Evolutionary conservation across 2,113 vertebrate genomes (phyloP), one percentile per base, ranked within the genome.

Genomic region (Benthochromis sp.): DNA sequence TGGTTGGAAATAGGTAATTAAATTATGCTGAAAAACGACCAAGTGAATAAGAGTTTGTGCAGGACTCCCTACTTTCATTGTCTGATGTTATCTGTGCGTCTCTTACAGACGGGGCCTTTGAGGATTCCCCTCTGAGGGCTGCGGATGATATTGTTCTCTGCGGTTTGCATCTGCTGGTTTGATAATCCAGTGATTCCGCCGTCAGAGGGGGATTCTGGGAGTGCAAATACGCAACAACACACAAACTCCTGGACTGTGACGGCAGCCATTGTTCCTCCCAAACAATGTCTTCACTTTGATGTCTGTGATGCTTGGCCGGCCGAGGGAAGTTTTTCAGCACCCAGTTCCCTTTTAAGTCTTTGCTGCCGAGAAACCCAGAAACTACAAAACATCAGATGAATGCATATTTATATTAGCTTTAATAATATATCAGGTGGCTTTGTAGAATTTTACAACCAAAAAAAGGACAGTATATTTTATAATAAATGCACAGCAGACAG

Each of bases 231-330:
- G 95, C 94, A 94, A 97, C 96, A 97, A 81, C 92, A 96, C 95
- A 97, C 96, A 86, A 96, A 97, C 97, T 96, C 96, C 96, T 96
- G 95, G 96, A 97, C 97, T 97, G 97, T 97, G 97, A 98, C 96
- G 92, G 95, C 6, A 92, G 92, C 95, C 97, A 98, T 98, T 99
- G 98, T 98, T 98, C 97, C 96, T 95, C 95, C 85, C 97, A 97
- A 98, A 97, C 94, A 97, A 97, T 97, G 96, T 98, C 97, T 97
- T 98, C 97, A 98, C 97, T 98, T 97, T 97, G 97, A 98, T 97
- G 96, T 97, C 57, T 85, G 96, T 94, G 96, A 97, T 96, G 95
- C 95, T 92, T 93, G 94, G 93, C 90, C 91, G 91, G 90, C 85
- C 84, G 87, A 93, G 92, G 91, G 92, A 93, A 94, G 90, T 92